Evolutionary conservation across 2,113 vertebrate genomes (phyloP).

Genomic region (Triplophysa rosa): DNA sequence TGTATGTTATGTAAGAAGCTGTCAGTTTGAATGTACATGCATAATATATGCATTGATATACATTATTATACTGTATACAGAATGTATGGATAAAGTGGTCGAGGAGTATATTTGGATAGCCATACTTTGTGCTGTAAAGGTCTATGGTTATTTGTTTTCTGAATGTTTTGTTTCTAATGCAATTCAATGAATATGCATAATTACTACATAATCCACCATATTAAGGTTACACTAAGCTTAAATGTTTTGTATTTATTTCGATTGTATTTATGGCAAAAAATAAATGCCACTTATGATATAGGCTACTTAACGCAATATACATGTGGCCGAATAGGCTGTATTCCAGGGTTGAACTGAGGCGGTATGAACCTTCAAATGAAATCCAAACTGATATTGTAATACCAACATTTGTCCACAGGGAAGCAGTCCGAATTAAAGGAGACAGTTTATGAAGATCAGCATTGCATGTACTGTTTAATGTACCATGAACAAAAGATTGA

Average conservation of each 20-base stretch:
- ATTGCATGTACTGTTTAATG: slow-evolving; percentile 22
- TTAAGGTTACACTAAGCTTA: no score
- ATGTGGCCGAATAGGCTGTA: background rate
- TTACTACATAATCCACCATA: no score
- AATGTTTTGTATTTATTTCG: background rate
- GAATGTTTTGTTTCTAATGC: no score
- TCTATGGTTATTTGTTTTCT: no score
- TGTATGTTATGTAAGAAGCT: background rate
- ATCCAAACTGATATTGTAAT: slow-evolving; percentile 7
- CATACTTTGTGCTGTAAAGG: no score
- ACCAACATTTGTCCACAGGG: slow-evolving; percentile 35
- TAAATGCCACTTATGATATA: no score
- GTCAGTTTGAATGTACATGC: background rate
- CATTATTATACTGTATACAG: no score
- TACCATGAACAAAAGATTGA: slow-evolving; percentile 13
- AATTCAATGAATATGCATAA: no score
- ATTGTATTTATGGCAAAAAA: no score
- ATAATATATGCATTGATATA: background rate
- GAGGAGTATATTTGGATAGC: no score
- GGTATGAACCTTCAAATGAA: background rate
- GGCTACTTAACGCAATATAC: background rate
- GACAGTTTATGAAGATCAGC: slow-evolving; percentile 5
- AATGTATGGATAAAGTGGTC: no score
- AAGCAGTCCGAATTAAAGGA: slow-evolving; percentile 17
- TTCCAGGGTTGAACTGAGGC: background rate